phyloP scores from a whole-genome alignment of 2,113 vertebrate genomes.

The Cranoglanis bouderius region DNA sequence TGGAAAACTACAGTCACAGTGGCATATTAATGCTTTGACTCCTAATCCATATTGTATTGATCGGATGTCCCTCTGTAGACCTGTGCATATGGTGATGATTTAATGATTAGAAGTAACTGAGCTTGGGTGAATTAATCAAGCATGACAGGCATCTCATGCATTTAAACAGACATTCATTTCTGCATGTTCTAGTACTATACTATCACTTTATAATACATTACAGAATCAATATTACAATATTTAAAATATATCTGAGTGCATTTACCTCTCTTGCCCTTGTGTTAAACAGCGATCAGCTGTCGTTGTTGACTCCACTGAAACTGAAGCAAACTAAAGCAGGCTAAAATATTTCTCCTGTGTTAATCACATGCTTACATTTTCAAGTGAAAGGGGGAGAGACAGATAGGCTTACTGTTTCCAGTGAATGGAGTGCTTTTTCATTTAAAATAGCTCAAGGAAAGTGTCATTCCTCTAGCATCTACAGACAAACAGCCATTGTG shows the following conservation, averaged over 20 bases:
- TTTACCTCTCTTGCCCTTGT: slow-evolving; percentile 4
- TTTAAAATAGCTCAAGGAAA: slow-evolving; percentile 5
- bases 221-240: not conserved
- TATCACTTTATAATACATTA: not conserved
- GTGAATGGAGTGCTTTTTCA: slow-evolving; percentile 19
- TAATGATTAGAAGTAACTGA: slow-evolving; percentile 1
- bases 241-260: not conserved
- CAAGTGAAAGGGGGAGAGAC: slow-evolving; percentile 13
- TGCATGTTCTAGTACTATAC: not conserved
- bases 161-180: not conserved
- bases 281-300: slow-evolving; percentile 14
- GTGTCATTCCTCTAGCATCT: not conserved
- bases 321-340: not conserved
- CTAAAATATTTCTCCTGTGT: slow-evolving; percentile 16
- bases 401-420: slow-evolving; percentile 35
- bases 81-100: not conserved
- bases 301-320: not conserved
- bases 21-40: not conserved
- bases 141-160: not conserved
- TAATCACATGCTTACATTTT: slow-evolving; percentile 50
- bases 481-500: slow-evolving; percentile 3
- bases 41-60: slow-evolving; percentile 20
- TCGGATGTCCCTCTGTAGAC: slow-evolving; percentile 7
- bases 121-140: not conserved
- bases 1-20: not conserved